Evolutionary conservation across 2,888 invertebrate species (phyloP).

Genomic region (Ferdinandea cuprea): DNA sequence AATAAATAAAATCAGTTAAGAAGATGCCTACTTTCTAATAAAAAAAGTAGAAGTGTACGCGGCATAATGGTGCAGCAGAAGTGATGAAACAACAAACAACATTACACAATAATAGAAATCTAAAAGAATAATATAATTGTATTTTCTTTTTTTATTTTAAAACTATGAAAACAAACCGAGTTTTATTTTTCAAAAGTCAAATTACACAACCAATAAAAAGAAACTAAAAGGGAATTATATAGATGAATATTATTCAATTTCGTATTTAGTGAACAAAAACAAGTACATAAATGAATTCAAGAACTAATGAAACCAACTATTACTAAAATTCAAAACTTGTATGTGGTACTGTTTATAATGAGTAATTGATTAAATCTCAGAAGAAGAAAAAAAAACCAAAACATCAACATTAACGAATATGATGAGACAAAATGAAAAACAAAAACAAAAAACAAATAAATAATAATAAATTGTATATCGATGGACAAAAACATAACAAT

Average conservation of each 20-base stretch:
- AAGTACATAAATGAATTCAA: constrained; percentile 25
- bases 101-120: constrained; percentile 5
- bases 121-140: neutral
- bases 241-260: constrained; percentile 49
- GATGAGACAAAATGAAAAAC: constrained; percentile 21
- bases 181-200: constrained; percentile 23
- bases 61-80: constrained; percentile 33
- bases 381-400: constrained; percentile 23
- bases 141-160: constrained; percentile 48
- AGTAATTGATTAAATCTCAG: constrained; percentile 58
- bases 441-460: constrained; percentile 45
- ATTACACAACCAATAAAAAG: constrained; percentile 41
- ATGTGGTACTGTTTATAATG: constrained; percentile 54
- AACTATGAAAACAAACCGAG: neutral
- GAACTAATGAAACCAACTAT: constrained; percentile 18
- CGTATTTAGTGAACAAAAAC: constrained; percentile 36
- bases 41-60: constrained; percentile 26
- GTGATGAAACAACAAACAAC: constrained; percentile 1
- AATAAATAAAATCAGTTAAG: constrained; percentile 34
- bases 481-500: constrained; percentile 66
- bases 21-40: too few species aligned
- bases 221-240: constrained; percentile 47
- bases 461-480: constrained; percentile 67
- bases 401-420: constrained; percentile 38
- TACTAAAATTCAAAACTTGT: constrained; percentile 33